These are phyloP conservation scores for Euglossa dilemma DNA, from an alignment of 1,140 invertebrate species.

Conservation along the genomic window DNA sequence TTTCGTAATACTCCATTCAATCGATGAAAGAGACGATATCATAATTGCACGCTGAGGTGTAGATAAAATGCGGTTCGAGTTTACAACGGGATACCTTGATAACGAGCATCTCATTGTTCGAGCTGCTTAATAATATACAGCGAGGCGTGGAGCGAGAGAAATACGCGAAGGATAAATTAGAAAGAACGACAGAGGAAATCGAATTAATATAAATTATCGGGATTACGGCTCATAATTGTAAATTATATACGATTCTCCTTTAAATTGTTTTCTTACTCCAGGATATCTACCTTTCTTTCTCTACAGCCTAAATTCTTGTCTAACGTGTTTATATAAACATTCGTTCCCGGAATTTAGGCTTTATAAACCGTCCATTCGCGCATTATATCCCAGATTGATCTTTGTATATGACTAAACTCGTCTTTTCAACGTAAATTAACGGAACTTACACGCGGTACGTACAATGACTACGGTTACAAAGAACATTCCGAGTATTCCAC, in stretches of 20 bases:
- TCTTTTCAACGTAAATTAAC: too few species aligned
- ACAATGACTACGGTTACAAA: not conserved
- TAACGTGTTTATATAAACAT: too few species aligned
- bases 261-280: too few species aligned
- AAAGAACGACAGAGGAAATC: not conserved
- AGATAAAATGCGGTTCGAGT: constrained; percentile 3
- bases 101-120: constrained; percentile 22
- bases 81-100: not conserved
- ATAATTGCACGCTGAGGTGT: not conserved
- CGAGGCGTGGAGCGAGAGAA: not conserved
- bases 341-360: too few species aligned
- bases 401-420: too few species aligned
- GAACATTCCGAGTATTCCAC: not conserved
- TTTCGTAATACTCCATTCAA: constrained; percentile 4
- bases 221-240: too few species aligned
- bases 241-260: too few species aligned
- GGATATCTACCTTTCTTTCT: too few species aligned
- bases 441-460: too few species aligned
- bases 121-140: constrained; percentile 4
- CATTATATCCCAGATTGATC: too few species aligned
- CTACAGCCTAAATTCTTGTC: too few species aligned
- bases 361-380: too few species aligned
- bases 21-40: constrained; percentile 17
- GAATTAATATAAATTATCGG: not conserved
- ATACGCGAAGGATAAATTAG: not conserved